Evolutionary conservation across 2,113 vertebrate species (phyloP).

Genomic region (Macquaria australasica): DNA sequence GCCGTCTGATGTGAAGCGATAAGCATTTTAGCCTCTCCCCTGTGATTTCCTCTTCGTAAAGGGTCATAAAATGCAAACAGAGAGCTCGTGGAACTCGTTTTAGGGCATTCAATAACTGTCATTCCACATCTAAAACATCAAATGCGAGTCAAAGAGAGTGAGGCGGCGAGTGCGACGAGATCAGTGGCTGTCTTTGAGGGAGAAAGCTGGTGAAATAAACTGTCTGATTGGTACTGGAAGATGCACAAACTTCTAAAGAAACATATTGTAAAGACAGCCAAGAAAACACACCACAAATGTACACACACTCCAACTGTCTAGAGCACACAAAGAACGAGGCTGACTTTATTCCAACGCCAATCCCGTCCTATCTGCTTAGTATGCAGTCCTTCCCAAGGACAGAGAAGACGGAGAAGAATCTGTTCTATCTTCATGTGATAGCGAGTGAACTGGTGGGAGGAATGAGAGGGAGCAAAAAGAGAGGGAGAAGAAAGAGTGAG

Average conservation of each 20-base stretch:
- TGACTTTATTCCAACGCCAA: slow-evolving; percentile 23
- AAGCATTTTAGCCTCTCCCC: slow-evolving; percentile 2
- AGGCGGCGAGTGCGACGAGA: slow-evolving; percentile 30
- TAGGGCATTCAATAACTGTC: slow-evolving; percentile 41
- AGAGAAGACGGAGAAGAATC: slow-evolving; percentile 59
- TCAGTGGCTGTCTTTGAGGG: slow-evolving; percentile 44
- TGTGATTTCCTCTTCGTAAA: slow-evolving; percentile 23
- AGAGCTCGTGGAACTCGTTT: slow-evolving; percentile 33
- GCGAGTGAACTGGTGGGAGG: slow-evolving; percentile 64
- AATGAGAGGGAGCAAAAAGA: slow-evolving; percentile 54
- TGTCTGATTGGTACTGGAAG: slow-evolving; percentile 33
- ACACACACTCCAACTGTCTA: neutral
- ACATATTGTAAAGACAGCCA: neutral
- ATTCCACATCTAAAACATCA: slow-evolving; percentile 25
- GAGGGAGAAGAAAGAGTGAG: slow-evolving; percentile 63
- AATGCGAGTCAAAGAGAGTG: slow-evolving; percentile 33
- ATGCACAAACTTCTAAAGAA: slow-evolving; percentile 23
- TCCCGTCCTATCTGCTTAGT: slow-evolving; percentile 52
- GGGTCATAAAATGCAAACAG: slow-evolving; percentile 19
- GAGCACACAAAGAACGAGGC: slow-evolving; percentile 6
- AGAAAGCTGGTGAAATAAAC: slow-evolving; percentile 47
- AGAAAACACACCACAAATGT: slow-evolving; percentile 6
- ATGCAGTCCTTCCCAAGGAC: slow-evolving; percentile 62
- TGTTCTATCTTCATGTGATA: slow-evolving; percentile 48
- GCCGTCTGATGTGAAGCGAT: neutral